These are phyloP conservation scores for Hephaestus fuliginosus DNA, from an alignment of 2,797 vertebrate species.

Conservation along the genomic window DNA sequence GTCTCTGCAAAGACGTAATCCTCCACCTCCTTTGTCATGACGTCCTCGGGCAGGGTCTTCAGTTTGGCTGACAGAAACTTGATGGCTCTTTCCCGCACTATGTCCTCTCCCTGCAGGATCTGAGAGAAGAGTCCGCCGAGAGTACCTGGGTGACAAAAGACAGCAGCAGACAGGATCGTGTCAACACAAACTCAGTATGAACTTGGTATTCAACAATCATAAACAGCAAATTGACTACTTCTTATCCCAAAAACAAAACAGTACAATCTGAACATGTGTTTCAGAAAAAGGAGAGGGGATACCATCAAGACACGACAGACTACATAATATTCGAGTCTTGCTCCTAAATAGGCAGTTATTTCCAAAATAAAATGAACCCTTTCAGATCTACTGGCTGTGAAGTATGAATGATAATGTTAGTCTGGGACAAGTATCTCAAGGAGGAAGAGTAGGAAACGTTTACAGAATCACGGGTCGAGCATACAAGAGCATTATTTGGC, in stretches of 20 bases:
- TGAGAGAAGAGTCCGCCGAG: slow-evolving; percentile 97
- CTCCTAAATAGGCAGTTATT: neutral
- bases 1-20: slow-evolving; percentile 94
- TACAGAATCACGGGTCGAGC: neutral
- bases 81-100: slow-evolving; percentile 96
- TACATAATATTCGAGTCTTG: neutral
- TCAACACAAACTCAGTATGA: neutral
- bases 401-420: neutral
- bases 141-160: slow-evolving; percentile 85
- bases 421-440: neutral
- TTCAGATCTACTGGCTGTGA: neutral
- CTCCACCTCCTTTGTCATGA: slow-evolving; percentile 97
- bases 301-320: neutral
- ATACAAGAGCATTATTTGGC: neutral
- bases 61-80: slow-evolving; percentile 96
- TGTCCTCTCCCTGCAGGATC: slow-evolving; percentile 97
- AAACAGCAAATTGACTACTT: neutral
- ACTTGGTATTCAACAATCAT: neutral
- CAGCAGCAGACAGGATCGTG: accelerated
- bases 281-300: neutral
- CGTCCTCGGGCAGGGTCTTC: slow-evolving; percentile 93
- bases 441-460: neutral
- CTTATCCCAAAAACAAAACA: neutral
- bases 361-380: no score
- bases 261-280: neutral